Evolutionary conservation across 2,113 vertebrate species (phyloP), one percentile per base, ranked within the genome.

Genomic region (Neogobius melanostomus): DNA sequence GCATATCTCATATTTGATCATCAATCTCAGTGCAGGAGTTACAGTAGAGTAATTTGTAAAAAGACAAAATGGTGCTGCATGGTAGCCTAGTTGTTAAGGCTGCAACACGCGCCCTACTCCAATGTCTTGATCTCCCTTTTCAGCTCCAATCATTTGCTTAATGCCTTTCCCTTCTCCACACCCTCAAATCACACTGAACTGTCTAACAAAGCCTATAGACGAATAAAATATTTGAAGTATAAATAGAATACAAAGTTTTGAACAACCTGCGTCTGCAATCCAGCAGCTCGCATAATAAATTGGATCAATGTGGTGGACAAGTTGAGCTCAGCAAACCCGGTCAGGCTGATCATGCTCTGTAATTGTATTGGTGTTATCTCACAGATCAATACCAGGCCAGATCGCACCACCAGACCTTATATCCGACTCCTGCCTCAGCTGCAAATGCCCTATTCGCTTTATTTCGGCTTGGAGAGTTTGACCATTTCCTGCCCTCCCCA

Each of bases 371-470:
- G 74, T 70, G 65, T 70, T 65, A 68, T 64, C 44, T 68, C 43
- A 66, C 1, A 28, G 44, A 86, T 89, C 90, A 5, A 87, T 88
- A 48, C 21, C 14, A 43, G 46, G 45, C 62, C 44, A 16, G 59
- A 28, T 56, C 28, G 59, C 42, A 15, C 75, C 75, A 87, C 77
- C 79, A 88, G 79, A 81, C 51, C 68, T 66, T 0, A 6, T 73
- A 74, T 84, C 81, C 44, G 9, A 74, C 51, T 77, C 66, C 21
- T 65, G 59, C 50, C 54, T 0, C 16, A 4, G 15, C 44, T 71
- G 76, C 66, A 36, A 0, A 68, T 12, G 80, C 86, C 79, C 64
- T 43, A 6, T 47, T 61, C 70, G n/a, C 70, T 87, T 89, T 82
- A 49, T 65, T 71, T 43, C 57, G 50, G 68, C 76, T 85, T 76